Evolutionary conservation across 1,140 invertebrate species (phyloP).

Genomic region (Panulirus ornatus): DNA sequence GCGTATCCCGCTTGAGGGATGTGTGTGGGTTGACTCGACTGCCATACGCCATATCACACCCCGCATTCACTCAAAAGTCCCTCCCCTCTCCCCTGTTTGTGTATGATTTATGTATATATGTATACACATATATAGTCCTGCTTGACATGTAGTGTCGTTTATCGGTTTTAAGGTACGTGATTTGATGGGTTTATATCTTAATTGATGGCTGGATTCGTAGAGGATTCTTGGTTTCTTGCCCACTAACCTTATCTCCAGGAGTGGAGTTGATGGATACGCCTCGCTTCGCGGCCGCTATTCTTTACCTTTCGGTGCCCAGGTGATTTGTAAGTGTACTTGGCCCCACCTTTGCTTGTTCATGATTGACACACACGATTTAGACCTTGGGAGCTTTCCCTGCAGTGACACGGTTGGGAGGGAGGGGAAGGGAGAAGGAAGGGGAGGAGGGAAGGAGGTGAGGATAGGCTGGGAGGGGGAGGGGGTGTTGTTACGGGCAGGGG

Average conservation of each 20-base stretch:
- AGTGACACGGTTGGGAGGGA: constrained; percentile 56
- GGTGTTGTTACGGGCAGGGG: not conserved
- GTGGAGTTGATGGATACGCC: constrained; percentile 35
- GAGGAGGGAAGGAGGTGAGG: not conserved
- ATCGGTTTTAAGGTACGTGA: too few species aligned
- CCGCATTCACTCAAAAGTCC: too few species aligned
- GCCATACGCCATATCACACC: too few species aligned
- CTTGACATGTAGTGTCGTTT: too few species aligned
- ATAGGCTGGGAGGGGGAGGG: constrained; percentile 21
- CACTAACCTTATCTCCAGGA: too few species aligned
- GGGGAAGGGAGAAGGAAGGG: not conserved
- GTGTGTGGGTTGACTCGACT: too few species aligned
- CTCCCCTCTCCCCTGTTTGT: too few species aligned
- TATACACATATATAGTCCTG: too few species aligned
- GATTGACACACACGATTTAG: constrained; percentile 70
- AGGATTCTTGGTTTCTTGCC: too few species aligned
- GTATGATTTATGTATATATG: too few species aligned
- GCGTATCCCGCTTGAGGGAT: constrained; percentile 50
- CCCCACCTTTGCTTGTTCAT: constrained; percentile 72
- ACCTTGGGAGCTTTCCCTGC: constrained; percentile 65
- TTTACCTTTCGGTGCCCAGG: constrained; percentile 67
- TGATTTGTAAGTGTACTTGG: constrained; percentile 71
- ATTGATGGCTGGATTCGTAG: not conserved
- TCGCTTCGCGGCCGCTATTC: constrained; percentile 20
- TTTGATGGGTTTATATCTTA: too few species aligned